A percentile compares a stretch with the other conserved stretches of the same genome.
Evolutionary conservation across 2,888 invertebrate species (phyloP).

Genomic region (Dione juno): DNA sequence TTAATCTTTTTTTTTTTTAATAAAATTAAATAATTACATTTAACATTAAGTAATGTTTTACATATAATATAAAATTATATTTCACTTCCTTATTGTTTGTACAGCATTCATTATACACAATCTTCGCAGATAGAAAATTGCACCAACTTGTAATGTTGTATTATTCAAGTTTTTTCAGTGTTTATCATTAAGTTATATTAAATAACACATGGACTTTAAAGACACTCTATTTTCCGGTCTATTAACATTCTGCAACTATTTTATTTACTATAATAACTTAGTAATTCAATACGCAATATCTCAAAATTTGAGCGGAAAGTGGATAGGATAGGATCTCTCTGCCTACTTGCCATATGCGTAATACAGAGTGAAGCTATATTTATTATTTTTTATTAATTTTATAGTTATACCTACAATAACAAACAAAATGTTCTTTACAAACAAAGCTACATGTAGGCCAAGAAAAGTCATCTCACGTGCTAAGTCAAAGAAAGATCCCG

Average conservation of each 20-base stretch:
- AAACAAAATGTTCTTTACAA: not conserved
- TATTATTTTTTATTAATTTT: not conserved
- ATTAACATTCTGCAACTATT: no score
- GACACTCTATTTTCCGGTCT: no score
- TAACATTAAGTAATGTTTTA: not conserved
- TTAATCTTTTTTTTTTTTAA: not conserved
- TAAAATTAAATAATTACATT: no score
- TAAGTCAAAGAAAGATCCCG: constrained; percentile 2
- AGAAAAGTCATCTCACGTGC: constrained; percentile 3
- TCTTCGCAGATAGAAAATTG: not conserved
- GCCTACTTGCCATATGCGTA: no score
- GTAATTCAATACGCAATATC: no score
- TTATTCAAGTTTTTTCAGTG: not conserved
- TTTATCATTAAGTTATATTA: not conserved
- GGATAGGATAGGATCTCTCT: no score
- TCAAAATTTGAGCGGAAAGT: no score
- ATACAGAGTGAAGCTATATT: no score
- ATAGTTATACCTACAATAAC: not conserved
- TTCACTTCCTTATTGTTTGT: not conserved
- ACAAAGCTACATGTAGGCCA: constrained; percentile 1
- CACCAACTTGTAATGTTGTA: not conserved
- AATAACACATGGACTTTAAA: no score
- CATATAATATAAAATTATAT: not conserved
- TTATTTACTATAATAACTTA: no score
- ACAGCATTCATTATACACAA: constrained; percentile 5